Percentiles rank a stretch among this genome's conserved stretches.
These are phyloP conservation scores for Phyllotreta striolata DNA, from an alignment of 2,888 invertebrate species.

Conservation along the genomic window DNA sequence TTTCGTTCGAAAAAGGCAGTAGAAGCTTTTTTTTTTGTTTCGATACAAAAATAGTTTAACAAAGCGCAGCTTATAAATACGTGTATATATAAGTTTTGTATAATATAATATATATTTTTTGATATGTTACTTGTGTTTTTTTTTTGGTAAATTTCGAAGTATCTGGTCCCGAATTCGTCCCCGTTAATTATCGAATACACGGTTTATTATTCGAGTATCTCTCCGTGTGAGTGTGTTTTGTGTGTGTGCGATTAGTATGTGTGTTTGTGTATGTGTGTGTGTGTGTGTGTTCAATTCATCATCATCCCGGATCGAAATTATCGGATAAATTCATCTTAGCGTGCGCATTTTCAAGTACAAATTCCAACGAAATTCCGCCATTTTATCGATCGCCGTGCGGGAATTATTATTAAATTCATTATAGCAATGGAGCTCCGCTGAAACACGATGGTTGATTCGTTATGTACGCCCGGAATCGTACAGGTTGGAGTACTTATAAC, in stretches of 20 bases:
- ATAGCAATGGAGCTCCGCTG: too few species aligned
- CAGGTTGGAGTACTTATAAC: too few species aligned
- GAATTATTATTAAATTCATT: too few species aligned
- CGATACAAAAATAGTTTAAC: slow-evolving; percentile 23
- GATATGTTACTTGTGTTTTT: slow-evolving; percentile 39
- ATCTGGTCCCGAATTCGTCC: slow-evolving; percentile 42
- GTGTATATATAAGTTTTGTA: slow-evolving; percentile 17
- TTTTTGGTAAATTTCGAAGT: slow-evolving; percentile 20
- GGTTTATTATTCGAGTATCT: neutral
- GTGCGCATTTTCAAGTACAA: too few species aligned
- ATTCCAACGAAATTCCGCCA: too few species aligned
- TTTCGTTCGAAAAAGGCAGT: slow-evolving; percentile 13
- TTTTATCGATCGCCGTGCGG: too few species aligned
- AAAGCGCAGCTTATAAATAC: slow-evolving; percentile 26
- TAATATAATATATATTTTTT: slow-evolving; percentile 37
- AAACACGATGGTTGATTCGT: too few species aligned
- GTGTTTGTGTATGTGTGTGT: neutral
- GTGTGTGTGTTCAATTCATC: neutral
- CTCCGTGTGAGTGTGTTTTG: too few species aligned
- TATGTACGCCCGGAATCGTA: too few species aligned
- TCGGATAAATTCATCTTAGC: too few species aligned
- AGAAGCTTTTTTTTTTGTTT: slow-evolving; percentile 1
- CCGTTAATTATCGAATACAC: neutral
- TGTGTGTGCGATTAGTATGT: too few species aligned
- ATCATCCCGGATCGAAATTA: too few species aligned